Base-by-base conservation (phyloP, 2,888 invertebrate species). In the Apodemia duryi region DNA sequence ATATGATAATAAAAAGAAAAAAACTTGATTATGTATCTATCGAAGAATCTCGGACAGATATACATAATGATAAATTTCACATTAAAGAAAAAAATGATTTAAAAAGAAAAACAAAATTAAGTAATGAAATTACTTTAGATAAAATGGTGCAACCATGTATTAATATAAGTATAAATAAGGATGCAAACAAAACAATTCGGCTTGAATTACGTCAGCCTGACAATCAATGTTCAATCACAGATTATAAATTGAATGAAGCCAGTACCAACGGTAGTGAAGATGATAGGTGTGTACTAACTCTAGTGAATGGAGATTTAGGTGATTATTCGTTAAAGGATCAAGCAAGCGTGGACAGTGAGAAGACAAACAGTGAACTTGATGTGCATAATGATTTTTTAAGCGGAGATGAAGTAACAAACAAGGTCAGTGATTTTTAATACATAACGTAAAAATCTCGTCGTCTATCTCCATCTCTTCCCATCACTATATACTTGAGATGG, bases 121-220 rank as follows among this genome's bases (percentile, higher is more conserved):
- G 69, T 21, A 77, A 78, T 63, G 76, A 77, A 67, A 84, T 83
- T 51, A 78, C 66, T 28, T 68, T 72, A 54, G 73, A 73, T 46
- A 76, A 74, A 68, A 67, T 73, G 28, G 68, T 70, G 4, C 69
- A 74, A 49, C 80, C 85, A 2, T 85, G 86, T 77, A 80, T 87
- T 66, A 85, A 83, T 72, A 85, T 85, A 65, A 81, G 80, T 70
- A 82, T 84, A 69, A 84, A 85, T 72, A 86, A 85, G 62, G 83
- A 84, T 71, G 75, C 81, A 7, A 79, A 75, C 73, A 86, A 83
- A 71, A 83, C 85, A 3, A 84, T 86, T 61, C 73, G 88, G 65
- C 71, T 90, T 13, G 85, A 86, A 69, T 68, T 88, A 63, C 77
- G 88, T 66, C 77, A 83, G 66, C 77, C 82, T 9, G 75, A 74